phyloP scores from a whole-genome alignment of 1,140 invertebrate genomes.

The Caenorhabditis inopinata region DNA sequence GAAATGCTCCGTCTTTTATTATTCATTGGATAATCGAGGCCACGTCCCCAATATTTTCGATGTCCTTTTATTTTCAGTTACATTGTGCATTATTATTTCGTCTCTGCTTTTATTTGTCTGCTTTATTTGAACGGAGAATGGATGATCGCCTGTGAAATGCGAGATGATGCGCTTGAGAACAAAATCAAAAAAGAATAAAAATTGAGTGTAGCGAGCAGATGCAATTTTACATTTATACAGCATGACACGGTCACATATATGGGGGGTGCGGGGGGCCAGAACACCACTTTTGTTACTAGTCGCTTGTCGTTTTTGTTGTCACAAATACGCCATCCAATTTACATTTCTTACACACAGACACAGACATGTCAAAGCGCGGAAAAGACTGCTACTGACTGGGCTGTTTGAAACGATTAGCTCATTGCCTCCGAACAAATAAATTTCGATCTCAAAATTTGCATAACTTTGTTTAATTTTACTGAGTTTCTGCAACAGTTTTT shows the following conservation, averaged over 20 bases:
- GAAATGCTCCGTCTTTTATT: no score
- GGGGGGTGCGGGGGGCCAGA: neutral
- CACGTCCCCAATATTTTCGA: no score
- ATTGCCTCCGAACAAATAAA: constrained; percentile 13
- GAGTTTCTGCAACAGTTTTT: no score
- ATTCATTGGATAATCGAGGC: no score
- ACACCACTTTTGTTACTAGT: constrained; percentile 3
- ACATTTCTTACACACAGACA: constrained; percentile 19
- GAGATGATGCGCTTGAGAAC: neutral
- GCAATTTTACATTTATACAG: neutral
- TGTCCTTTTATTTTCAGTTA: no score
- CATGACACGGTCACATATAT: neutral
- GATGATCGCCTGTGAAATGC: neutral
- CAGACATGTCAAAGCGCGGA: neutral
- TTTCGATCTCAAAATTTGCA: constrained; percentile 18
- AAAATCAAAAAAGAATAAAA: constrained; percentile 8
- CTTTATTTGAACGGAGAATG: no score
- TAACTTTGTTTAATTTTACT: constrained; percentile 22
- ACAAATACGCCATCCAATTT: neutral
- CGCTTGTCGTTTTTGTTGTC: neutral
- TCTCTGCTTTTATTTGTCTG: no score
- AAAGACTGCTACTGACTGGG: neutral
- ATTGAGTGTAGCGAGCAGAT: neutral
- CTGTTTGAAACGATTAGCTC: constrained; percentile 22
- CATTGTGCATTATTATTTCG: no score